These are phyloP conservation scores for Cerceris rybyensis DNA, from an alignment of 2,888 invertebrate species.

Conservation along the genomic window DNA sequence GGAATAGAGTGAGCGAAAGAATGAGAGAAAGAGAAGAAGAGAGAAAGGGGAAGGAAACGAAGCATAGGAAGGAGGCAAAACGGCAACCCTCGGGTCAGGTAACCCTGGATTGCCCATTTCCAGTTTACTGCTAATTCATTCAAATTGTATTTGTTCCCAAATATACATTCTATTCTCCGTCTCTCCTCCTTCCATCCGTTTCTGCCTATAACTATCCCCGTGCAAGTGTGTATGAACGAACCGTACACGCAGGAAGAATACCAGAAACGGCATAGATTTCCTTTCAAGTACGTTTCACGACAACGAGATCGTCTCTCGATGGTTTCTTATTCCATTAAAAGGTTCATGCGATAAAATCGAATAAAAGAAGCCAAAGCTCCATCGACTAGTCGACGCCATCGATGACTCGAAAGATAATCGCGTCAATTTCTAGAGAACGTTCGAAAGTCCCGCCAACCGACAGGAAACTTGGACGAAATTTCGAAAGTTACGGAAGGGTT, in stretches of 20 bases:
- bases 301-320: no score
- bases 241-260: not conserved
- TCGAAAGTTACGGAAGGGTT: slow-evolving; percentile 11
- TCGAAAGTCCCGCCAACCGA: not conserved
- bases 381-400: no score
- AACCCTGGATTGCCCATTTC: slow-evolving; percentile 75
- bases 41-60: slow-evolving; percentile 5
- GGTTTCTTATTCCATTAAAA: no score
- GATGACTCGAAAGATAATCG: no score
- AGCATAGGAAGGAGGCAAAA: slow-evolving; percentile 24
- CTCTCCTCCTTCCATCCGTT: slow-evolving; percentile 42
- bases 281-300: no score
- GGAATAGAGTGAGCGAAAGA: not conserved
- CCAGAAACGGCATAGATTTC: not conserved
- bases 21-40: no score
- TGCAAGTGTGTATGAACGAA: slow-evolving; percentile 6
- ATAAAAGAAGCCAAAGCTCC: no score
- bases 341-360: no score
- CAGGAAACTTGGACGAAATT: slow-evolving; percentile 9
- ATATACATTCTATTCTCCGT: slow-evolving; percentile 72
- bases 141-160: slow-evolving; percentile 80
- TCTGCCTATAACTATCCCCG: slow-evolving; percentile 23
- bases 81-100: slow-evolving; percentile 66
- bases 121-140: slow-evolving; percentile 80
- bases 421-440: not conserved